Conservation (phyloP, 2,113 vertebrate species). For the Zosterops lateralis region DNA sequence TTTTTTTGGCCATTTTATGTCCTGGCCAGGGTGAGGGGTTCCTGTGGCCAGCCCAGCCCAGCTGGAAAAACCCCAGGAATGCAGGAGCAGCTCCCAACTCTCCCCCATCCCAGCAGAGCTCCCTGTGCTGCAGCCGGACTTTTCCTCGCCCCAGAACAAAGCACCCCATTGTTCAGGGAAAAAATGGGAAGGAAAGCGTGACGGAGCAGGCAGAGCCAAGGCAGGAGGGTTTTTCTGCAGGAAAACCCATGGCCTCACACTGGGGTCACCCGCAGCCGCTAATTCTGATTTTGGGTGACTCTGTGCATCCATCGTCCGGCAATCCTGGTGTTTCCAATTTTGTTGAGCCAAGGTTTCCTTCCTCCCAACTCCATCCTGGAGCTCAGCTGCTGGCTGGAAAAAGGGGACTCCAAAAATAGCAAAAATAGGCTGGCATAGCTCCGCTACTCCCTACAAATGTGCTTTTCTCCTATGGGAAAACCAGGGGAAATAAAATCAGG, state of each 20-base stretch:
- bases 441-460: background rate
- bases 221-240: background rate
- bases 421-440: background rate
- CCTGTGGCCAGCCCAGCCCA: rapidly evolving
- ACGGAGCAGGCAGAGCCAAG: background rate
- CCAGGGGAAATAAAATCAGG: background rate
- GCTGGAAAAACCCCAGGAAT: background rate
- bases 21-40: rapidly evolving
- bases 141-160: background rate
- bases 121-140: background rate
- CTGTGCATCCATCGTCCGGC: rapidly evolving
- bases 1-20: too few relatives aligned
- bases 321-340: background rate
- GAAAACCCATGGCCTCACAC: background rate
- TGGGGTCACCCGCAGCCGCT: background rate
- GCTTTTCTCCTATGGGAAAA: background rate
- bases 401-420: slow-evolving; percentile 4
- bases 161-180: background rate
- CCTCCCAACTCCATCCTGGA: background rate
- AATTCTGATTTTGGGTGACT: background rate
- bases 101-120: background rate
- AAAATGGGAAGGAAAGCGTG: slow-evolving; percentile 1
- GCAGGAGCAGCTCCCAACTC: background rate
- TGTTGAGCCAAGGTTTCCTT: background rate
- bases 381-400: background rate